Evolutionary conservation across 2,888 invertebrate species (phyloP), one percentile per base, ranked within the genome.

Genomic region (Mycalesis mineus): DNA sequence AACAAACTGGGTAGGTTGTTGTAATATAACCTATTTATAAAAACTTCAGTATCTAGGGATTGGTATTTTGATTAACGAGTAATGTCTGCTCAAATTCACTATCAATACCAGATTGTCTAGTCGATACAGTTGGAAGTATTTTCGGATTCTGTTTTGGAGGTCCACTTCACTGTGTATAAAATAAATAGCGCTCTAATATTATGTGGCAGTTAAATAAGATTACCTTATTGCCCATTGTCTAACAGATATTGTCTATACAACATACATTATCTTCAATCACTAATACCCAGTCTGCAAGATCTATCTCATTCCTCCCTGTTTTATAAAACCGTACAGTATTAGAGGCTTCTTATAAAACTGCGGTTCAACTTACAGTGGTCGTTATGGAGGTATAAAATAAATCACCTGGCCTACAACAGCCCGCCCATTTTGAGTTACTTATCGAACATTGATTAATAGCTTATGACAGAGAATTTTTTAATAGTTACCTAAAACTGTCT

Each of bases 381-480:
- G 49, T 29, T 72, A 72, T 67, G 71, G 70, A 75, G 73, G 74
- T 77, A 78, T 77, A 72, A 79, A 79, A 85, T 84, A 85, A 86
- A 85, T 87, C 80, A 84, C 78, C 73, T 71, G 74, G 70, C 65
- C 74, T 75, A 77, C 75, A 77, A 77, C 73, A 77, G 84, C 77
- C 84, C 83, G 82, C 84, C 86, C 84, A 85, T 84, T 83, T 74
- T 71, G 82, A 78, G 71, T 70, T 71, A 71, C 68, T 84, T 87
- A 87, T 87, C 85, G 80, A 84, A 83, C 73, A 73, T 83, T 88
- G 87, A 88, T 85, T 85, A 79, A 88, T 88, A 83, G 81, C 72
- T 68, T 80, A 69, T 77, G 80, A 81, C 78, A 79, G 77, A 77
- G 74, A 72, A 80, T 82, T 80, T 78, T 82, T 80, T 83, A 64